Base-by-base conservation (phyloP, 2,888 invertebrate genomes). In the Byasa hedistus region DNA sequence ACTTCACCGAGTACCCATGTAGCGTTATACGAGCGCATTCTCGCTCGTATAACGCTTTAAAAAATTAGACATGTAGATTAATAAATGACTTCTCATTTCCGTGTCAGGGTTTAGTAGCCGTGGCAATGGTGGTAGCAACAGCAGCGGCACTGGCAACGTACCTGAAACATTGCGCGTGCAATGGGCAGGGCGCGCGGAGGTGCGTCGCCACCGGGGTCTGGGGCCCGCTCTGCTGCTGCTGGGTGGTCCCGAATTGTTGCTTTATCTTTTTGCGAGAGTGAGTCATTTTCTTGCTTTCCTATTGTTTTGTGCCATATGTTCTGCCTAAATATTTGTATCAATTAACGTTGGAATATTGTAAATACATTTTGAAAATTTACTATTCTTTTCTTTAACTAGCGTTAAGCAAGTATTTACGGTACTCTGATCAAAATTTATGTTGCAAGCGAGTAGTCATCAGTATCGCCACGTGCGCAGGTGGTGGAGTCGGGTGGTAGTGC, bases 231-330 rank as follows among this genome's bases (percentile, higher is more conserved):
- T 93, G 3, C 88, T 88, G 72, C 79, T 92, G 75, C 86, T 94
- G 24, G 95, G 95, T 0, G 95, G 95, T 1, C 87, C 94, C 0
- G 93, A 94, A 12, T 86, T 94, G 57, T 91, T 95, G 75, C 83
- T 96, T 1, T 95, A 94, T 71, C 84, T 96, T 0, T 95, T 94
- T 75, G 95, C 95, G 0, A 92, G 95, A 84, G 95, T 95, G 75
- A 68, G 75, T n/a, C n/a, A n/a, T n/a, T 32, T 12, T 4, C 23
- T 23, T 8, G 19, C 15, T 22, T 57, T 8, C 8, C 23, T 12
- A 27, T 2, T 23, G 8, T 55, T 15, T 17, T 15, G 10, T 23
- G 17, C 21, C 21, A 17, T 55, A 17, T 55, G 10, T 23, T 5
- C 7, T 52, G 10, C 3, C 21, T n/a, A 3, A 52, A 52, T 22